Base-by-base conservation (phyloP, 2,113 vertebrate genomes). In the Gobio gobio region DNA sequence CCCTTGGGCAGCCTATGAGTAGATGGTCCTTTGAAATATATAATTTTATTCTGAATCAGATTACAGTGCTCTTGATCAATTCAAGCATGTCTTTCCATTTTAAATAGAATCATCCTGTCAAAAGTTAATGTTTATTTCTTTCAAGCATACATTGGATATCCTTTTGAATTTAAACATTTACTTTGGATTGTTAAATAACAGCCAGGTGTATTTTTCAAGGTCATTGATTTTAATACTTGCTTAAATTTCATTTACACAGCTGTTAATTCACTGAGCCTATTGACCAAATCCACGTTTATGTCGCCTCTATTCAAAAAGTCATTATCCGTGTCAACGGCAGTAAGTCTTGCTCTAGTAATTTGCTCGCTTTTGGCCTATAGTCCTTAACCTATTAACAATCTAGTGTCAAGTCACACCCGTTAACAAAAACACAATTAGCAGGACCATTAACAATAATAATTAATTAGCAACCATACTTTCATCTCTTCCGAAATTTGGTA, bases 381-480 rank as follows among this genome's bases (percentile, higher is more conserved):
- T 91, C 90, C 85, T 90, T 79, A 47, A 89, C 83, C 91, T 87
- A 91, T 91, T 92, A 92, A 88, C 89, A 64, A 85, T 64, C 26
- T 86, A 83, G 85, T 83, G 83, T 24, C 59, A 88, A 91, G 92
- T 92, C 89, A 90, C 20, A 89, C 83, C 87, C 33, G 68, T 93
- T 92, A 90, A 87, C 78, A 85, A 51, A 68, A 89, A 88, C 86
- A 92, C 87, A 92, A 91, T 93, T 91, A 92, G 87, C 84, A 75
- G 85, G 88, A 74, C 73, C 85, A 83, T 92, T 92, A 91, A 93
- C 91, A 92, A 91, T 90, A 78, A 74, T 68, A 91, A 93, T 93
- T 90, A 90, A 92, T 93, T 92, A 87, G 86, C 91, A 87, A 84
- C 87, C 72, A 36, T 24, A 54, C 20, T 56, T 58, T 77, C 12